Evolutionary conservation across 1,140 invertebrate genomes (phyloP).

Genomic region (Epicauta chinensis): DNA sequence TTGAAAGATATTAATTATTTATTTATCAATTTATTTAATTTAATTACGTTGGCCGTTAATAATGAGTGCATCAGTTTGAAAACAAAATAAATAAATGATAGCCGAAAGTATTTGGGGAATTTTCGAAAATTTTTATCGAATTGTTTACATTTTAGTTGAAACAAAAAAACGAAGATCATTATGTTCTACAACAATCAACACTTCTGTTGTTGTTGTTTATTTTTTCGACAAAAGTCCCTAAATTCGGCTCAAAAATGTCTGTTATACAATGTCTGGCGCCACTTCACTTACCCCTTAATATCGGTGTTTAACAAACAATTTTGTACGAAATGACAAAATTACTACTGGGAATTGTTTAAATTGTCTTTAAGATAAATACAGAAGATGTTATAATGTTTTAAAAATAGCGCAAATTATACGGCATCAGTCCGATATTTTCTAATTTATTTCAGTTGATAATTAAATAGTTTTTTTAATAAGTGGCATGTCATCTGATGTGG

Average conservation of each 20-base stretch:
- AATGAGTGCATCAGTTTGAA: background rate
- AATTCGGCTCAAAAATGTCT: background rate
- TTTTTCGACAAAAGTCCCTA: background rate
- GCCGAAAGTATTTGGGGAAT: no score
- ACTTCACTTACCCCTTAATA: constrained; percentile 6
- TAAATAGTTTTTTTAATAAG: no score
- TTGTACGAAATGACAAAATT: no score
- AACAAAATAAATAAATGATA: no score
- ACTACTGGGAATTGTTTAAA: background rate
- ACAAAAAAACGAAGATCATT: no score
- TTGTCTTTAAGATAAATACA: background rate
- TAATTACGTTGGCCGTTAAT: background rate
- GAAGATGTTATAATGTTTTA: background rate
- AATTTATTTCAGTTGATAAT: no score
- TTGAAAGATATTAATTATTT: constrained; percentile 3
- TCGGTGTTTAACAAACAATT: background rate
- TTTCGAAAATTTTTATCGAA: no score
- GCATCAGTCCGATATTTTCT: no score
- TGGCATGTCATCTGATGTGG: no score
- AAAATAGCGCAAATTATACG: no score
- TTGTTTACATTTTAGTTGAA: no score
- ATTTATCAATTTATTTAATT: background rate
- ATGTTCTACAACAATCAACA: background rate
- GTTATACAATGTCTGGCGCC: constrained; percentile 10
- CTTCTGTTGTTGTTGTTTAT: background rate